Conservation (phyloP, 2,113 vertebrate species). For the Pollimyrus isidori region DNA sequence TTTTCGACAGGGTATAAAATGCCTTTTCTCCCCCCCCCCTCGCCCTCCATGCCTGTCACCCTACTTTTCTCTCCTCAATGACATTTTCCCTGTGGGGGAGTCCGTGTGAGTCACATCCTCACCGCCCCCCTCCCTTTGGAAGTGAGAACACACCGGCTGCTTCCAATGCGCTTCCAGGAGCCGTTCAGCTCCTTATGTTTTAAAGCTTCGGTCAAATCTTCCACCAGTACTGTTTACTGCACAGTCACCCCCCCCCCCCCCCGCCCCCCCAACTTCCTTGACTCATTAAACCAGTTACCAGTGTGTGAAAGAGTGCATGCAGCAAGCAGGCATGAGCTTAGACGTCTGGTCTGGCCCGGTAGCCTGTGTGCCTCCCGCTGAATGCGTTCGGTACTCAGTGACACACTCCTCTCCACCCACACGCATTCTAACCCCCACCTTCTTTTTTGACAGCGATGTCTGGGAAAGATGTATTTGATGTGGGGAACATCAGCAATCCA, state of each 20-base stretch:
- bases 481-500: neutral
- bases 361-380: neutral
- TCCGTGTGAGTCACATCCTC: slow-evolving; percentile 10
- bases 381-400: neutral
- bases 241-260: neutral
- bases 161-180: neutral
- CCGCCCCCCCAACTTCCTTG: neutral
- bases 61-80: slow-evolving; percentile 9
- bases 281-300: neutral
- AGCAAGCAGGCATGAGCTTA: neutral
- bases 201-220: neutral
- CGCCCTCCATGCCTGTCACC: neutral
- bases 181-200: neutral
- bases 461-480: neutral
- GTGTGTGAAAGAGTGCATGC: neutral
- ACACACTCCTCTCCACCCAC: neutral
- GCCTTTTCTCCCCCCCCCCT: neutral
- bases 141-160: slow-evolving; percentile 7
- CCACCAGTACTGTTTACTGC: neutral
- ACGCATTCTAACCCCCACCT: neutral
- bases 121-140: neutral
- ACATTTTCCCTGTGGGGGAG: slow-evolving; percentile 14
- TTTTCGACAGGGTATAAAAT: slow-evolving; percentile 1
- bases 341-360: neutral
- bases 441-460: neutral